These are phyloP conservation scores for Grammomys dolichurus DNA, from an alignment of 2,113 vertebrate species.

Conservation along the genomic window DNA sequence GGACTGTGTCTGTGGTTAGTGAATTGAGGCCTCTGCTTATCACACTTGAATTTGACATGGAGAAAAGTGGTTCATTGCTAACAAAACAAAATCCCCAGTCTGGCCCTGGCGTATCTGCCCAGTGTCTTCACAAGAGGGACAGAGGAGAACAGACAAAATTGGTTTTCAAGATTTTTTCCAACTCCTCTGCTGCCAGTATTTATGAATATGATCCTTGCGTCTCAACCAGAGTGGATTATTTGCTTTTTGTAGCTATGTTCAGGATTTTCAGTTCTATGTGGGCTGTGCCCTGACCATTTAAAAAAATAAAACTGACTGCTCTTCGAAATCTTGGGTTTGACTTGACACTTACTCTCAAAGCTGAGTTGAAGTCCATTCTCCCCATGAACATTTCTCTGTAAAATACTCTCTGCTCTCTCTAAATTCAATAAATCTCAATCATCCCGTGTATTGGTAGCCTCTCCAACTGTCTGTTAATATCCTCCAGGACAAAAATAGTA, in stretches of 20 bases:
- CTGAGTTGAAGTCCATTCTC: neutral
- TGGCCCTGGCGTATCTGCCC: slow-evolving; percentile 29
- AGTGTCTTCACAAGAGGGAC: neutral
- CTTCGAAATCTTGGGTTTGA: slow-evolving; percentile 48
- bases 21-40: slow-evolving; percentile 18
- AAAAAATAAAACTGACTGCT: neutral
- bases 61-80: neutral
- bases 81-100: neutral
- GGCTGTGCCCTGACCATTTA: neutral
- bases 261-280: neutral
- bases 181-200: neutral
- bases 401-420: neutral
- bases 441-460: neutral
- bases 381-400: neutral
- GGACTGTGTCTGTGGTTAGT: neutral
- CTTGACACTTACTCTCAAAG: slow-evolving; percentile 42
- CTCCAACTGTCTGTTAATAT: neutral
- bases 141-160: neutral
- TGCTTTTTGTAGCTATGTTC: neutral
- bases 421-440: neutral
- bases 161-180: slow-evolving; percentile 1
- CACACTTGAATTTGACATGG: neutral
- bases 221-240: neutral
- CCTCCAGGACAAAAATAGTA: neutral
- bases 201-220: neutral